Percentiles rank a stretch among this genome's conserved stretches.
Evolutionary conservation across 2,113 vertebrate genomes (phyloP).

Genomic region (Phasianus colchicus): DNA sequence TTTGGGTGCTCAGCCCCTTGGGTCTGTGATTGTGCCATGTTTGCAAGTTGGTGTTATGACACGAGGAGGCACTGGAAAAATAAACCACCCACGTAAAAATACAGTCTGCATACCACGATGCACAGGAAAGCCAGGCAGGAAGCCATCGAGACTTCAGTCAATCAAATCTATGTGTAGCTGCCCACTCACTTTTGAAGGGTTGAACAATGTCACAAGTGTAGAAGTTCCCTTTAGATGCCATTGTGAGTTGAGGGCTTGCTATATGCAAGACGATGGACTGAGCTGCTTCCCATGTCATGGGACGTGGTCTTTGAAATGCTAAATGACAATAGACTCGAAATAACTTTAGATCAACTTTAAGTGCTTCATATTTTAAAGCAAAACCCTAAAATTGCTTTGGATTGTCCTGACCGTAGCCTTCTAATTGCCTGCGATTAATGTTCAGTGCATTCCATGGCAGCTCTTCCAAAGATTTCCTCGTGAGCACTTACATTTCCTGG

Average conservation of each 20-base stretch:
- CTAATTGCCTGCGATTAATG: background rate
- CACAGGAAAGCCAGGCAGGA: conserved; percentile 37
- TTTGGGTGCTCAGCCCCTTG: background rate
- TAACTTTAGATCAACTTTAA: background rate
- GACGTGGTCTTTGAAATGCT: background rate
- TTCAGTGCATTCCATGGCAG: background rate
- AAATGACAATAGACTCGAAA: background rate
- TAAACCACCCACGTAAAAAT: background rate
- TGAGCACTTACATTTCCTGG: background rate
- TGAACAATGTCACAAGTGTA: background rate
- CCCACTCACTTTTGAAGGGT: background rate
- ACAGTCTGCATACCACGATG: background rate
- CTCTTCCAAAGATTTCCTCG: conserved; percentile 1
- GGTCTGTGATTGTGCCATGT: background rate
- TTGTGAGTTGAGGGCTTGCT: background rate
- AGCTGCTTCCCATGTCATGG: background rate
- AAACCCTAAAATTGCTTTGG: background rate
- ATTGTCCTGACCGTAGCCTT: background rate
- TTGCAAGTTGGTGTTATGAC: fast-evolving
- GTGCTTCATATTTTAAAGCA: background rate
- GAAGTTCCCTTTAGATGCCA: background rate
- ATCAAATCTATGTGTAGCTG: background rate
- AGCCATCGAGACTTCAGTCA: conserved; percentile 16
- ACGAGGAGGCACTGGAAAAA: background rate
- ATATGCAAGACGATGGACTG: background rate